Conservation (phyloP, 2,113 vertebrate genomes). For the Apteryx owenii region DNA sequence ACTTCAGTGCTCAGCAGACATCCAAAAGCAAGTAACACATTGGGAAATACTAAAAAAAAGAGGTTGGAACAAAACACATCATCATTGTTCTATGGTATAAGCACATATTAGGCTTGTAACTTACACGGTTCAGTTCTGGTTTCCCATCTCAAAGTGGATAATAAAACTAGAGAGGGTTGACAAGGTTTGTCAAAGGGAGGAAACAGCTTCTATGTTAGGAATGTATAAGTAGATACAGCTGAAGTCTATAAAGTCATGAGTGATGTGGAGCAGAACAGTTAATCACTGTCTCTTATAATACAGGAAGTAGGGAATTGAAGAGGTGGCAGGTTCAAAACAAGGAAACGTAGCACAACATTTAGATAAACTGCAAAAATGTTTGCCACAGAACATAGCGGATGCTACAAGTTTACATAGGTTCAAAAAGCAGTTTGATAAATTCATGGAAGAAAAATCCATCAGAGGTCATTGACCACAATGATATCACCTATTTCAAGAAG, state of each 20-base stretch:
- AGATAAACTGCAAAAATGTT: not conserved
- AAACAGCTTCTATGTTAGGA: not conserved
- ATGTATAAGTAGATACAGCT: not conserved
- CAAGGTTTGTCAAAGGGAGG: not conserved
- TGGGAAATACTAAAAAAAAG: not conserved
- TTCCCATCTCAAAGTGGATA: not conserved
- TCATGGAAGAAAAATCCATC: not conserved
- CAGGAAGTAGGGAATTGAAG: not conserved
- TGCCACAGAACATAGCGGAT: not conserved
- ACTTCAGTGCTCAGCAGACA: not conserved
- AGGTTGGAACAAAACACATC: not conserved
- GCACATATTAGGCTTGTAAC: not conserved
- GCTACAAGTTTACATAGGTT: not conserved
- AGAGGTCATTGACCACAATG: not conserved
- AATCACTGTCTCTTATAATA: not conserved
- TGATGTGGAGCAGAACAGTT: not conserved
- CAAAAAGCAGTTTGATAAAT: not conserved
- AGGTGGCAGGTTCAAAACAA: not conserved
- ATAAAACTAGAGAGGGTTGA: not conserved
- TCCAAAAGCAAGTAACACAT: not conserved
- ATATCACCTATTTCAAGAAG: not conserved
- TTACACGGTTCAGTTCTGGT: not conserved
- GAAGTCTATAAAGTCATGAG: not conserved
- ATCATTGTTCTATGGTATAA: not conserved
- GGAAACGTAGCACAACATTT: not conserved